These are phyloP conservation scores for Cecidostiba fungosa DNA, from an alignment of 2,888 invertebrate species.

Conservation along the genomic window DNA sequence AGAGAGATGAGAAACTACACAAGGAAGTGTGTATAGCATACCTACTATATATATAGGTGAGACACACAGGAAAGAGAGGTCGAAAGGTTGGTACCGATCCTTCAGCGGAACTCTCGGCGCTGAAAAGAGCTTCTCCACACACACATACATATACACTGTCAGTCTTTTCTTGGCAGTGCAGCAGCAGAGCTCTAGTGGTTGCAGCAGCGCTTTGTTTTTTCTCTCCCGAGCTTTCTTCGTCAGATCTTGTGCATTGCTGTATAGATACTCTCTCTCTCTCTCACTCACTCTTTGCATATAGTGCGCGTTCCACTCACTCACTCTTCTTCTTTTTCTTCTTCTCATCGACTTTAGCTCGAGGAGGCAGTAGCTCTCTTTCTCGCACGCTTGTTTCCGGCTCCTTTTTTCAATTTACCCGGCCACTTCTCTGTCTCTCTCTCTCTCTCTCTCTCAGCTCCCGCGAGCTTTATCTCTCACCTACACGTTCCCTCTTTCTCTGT, in stretches of 20 bases:
- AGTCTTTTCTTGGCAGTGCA: background rate
- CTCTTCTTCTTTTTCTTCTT: conserved; percentile 7
- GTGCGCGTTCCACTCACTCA: background rate
- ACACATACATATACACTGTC: background rate
- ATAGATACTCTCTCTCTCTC: too few relatives aligned
- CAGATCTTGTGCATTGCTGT: background rate
- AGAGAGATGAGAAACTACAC: background rate
- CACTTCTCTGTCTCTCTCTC: conserved; percentile 45
- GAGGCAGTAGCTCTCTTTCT: background rate
- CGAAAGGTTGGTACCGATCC: conserved; percentile 22
- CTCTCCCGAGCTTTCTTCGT: background rate
- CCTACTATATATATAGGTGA: background rate
- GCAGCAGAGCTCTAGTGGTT: conserved; percentile 11
- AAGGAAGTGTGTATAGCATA: too few relatives aligned
- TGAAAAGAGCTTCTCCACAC: conserved; percentile 31
- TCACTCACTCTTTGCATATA: background rate
- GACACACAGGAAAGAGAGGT: conserved; percentile 24
- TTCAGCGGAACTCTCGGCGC: conserved; percentile 23
- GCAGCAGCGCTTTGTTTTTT: conserved; percentile 10
- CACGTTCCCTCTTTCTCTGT: conserved; percentile 30
- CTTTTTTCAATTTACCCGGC: conserved; percentile 57
- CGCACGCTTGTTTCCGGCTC: conserved; percentile 13
- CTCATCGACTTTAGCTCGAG: background rate
- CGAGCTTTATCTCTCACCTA: background rate
- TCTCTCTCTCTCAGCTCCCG: conserved; percentile 17